Evolutionary conservation across 2,888 invertebrate species (phyloP), one percentile per base, ranked within the genome.

Genomic region (Teleiodes luculella): DNA sequence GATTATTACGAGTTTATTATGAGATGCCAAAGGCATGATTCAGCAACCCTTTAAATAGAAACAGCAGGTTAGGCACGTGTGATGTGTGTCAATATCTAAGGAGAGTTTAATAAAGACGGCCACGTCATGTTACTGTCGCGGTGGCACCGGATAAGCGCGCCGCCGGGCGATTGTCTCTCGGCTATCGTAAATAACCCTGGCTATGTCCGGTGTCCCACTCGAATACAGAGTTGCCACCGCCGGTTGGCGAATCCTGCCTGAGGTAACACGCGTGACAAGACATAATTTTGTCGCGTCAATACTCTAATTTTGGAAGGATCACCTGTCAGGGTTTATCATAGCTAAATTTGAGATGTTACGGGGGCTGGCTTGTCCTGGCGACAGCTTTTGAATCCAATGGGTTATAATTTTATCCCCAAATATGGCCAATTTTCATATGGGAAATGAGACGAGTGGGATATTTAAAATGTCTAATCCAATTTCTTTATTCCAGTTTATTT

Each of bases 61-160:
- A 6, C 24, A 24, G 24, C 24, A 76, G 70, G 64, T 72, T 67
- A 69, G 74, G 78, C 80, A 82, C 83, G 85, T 80, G 83, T 83
- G 78, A 80, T 80, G 85, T 80, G 82, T 83, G 78, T 79, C 80
- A 80, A 81, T 83, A 83, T n/a, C 74, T 76, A 76, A 78, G 80
- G 76, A 81, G 74, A 77, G 79, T 83, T 86, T 84, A 86, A 83
- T 86, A 80, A 82, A 85, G 83, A 81, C 78, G 77, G 78, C 77
- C 85, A 85, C 88, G 87, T 87, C 88, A 86, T 82, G 82, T 84
- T 79, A 86, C 86, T 84, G 86, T 86, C 84, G 71, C 73, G 74
- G 77, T 78, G 68, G 78, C 80, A 87, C 88, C 88, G 88, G 88
- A 89, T 87, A 86, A 84, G 79, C 84, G 67, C 70, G 78, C 82